Base-by-base conservation (phyloP, 2,888 invertebrate species). In the Drosophila tripunctata region DNA sequence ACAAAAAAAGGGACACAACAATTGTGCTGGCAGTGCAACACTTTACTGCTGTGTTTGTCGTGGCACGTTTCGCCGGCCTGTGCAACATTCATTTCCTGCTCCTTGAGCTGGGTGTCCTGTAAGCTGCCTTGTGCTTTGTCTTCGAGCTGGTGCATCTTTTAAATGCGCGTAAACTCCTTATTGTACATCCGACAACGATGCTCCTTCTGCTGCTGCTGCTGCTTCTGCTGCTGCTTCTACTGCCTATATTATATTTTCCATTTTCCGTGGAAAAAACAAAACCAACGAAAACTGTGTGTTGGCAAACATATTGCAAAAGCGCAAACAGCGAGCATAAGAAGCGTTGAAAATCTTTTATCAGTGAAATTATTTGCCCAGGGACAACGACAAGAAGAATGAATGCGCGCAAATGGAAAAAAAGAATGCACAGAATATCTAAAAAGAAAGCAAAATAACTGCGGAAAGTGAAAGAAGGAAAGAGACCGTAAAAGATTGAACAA, bases 321-420 rank as follows among this genome's bases (percentile, higher is more conserved):
- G 72, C 83, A 85, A 83, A 76, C 86, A 85, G 86, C 71, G 69
- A 66, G 68, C 85, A 76, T 67, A 82, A 82, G 83, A 83, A 81
- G 76, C 88, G 88, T 82, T 87, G 76, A 87, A 86, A 85, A 82
- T 86, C 88, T 86, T 84, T 84, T 84, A 84, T 84, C 86, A 85
- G 83, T 68, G 70, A 82, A 87, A 87, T 87, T 87, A 87, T 85
- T 87, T 85, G 78, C 79, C 62, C 86, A 73, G 76, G 79, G 83
- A 87, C 88, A 81, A 58, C 58, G 75, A 60, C 43, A 67, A 66
- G 40, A 50, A 74, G 60, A 43, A 43, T 38, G 48, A 41, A 56
- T 60, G 63, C 62, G 58, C 36, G 51, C 61, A 72, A 72, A 75
- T 54, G 65, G 55, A 40, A 47, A 55, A 54, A 52, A 57, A 24